Base-by-base conservation (phyloP, 2,797 vertebrate genomes). In the Natrix natrix region DNA sequence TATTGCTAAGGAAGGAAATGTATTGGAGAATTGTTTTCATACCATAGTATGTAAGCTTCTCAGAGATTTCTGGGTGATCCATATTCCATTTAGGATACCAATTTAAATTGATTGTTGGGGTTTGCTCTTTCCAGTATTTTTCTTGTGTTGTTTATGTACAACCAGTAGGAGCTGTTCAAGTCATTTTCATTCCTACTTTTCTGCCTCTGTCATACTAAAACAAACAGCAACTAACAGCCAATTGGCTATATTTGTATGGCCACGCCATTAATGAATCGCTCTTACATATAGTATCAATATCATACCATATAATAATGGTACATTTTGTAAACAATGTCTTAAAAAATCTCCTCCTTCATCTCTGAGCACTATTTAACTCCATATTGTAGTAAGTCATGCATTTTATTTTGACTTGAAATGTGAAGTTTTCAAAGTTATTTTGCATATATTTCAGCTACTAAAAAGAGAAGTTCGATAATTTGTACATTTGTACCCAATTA, bases 401-500 rank as follows among this genome's bases (percentile, higher is more conserved):
- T 54, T 89, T 83, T 20, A 55, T 60, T 57, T 5, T 86, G 57
- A 83, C 24, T 60, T 88, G 32, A 89, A 86, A 89, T 86, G 10
- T 86, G 32, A 63, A 89, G 20, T 56, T 43, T 78, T 55, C 55
- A 74, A 89, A 26, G 37, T 69, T 90, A 87, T 48, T 90, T 87
- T 90, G 61, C 61, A 59, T 86, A 32, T n/a, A 87, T 87, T 92
- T 60, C 52, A 74, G 54, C 22, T 69, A 86, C 48, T 56, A 91
- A 89, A 83, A 87, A 8, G 37, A 32, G 24, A 32, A 90, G 56
- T 91, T 94, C 93, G 37, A 56, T 86, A 17, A 13, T 6, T 0
- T 87, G 28, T 37, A 89, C 94, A 88, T 52, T 90, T 66, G 16
- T 60, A 89, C 60, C 28, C 24, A 7, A 92, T 94, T 92, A 83